A percentile compares a stretch with the other conserved stretches of the same genome.
phyloP scores from a whole-genome alignment of 2,113 vertebrate genomes.

The Campylomormyrus numenius region DNA sequence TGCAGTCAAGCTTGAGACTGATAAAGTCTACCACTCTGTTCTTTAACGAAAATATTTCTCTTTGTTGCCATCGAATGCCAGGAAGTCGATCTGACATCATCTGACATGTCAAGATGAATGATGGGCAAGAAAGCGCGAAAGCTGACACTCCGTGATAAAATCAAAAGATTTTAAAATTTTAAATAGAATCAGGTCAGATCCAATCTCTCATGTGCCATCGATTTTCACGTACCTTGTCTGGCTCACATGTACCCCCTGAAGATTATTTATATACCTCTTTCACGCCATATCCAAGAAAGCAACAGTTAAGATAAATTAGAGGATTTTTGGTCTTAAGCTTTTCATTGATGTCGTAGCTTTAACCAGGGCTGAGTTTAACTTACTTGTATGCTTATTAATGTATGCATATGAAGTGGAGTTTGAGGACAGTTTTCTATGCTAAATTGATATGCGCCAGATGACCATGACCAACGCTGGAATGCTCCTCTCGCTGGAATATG shows the following conservation, averaged over 20 bases:
- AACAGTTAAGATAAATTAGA: background rate
- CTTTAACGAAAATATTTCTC: slow-evolving; percentile 12
- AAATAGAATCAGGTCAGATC: slow-evolving; percentile 4
- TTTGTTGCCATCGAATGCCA: background rate
- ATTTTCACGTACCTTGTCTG: background rate
- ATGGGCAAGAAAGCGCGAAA: slow-evolving; percentile 22
- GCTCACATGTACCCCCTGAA: background rate
- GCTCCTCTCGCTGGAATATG: background rate
- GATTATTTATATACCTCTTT: background rate
- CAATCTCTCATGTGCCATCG: background rate
- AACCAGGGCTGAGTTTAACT: background rate
- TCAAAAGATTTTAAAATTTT: slow-evolving; percentile 27
- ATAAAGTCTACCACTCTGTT: background rate
- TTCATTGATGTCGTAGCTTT: background rate
- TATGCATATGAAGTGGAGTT: background rate
- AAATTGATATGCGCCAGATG: background rate
- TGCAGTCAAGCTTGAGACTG: background rate
- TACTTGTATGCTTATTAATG: background rate
- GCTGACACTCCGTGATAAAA: slow-evolving; percentile 30
- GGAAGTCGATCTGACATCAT: slow-evolving; percentile 23
- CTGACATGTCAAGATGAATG: slow-evolving; percentile 31
- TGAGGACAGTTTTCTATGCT: background rate
- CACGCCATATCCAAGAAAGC: background rate
- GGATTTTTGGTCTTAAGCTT: background rate
- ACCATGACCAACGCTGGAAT: background rate